These are phyloP conservation scores for Crambe crambe DNA, from an alignment of 37 sponge, comb jelly and placozoan species.

Conservation along the genomic window DNA sequence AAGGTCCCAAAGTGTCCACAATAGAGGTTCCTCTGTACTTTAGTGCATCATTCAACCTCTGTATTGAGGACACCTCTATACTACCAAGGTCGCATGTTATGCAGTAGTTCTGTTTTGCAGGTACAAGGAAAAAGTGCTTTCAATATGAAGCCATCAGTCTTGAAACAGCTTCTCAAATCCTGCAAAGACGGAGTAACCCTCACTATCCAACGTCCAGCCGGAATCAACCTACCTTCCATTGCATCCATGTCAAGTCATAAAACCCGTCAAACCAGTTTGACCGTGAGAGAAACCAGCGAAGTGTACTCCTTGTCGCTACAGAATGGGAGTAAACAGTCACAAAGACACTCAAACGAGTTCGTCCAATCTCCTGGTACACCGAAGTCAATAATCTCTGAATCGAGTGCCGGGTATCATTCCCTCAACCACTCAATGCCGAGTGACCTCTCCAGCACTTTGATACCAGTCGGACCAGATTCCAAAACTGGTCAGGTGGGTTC, in stretches of 20 bases:
- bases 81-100: no score
- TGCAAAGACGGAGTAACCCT: slow-evolving; percentile 44
- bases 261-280: neutral
- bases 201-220: slow-evolving; percentile 24
- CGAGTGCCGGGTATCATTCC: slow-evolving; percentile 49
- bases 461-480: slow-evolving; percentile 3
- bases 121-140: slow-evolving; percentile 45
- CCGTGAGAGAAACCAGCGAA: no score
- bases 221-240: neutral
- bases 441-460: slow-evolving; percentile 16
- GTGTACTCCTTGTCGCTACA: neutral
- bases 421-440: slow-evolving; percentile 48
- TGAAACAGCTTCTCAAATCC: slow-evolving; percentile 50
- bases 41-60: no score
- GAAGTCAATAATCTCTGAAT: slow-evolving; percentile 36
- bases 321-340: neutral
- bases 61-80: no score
- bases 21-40: no score
- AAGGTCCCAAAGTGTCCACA: no score
- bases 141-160: slow-evolving; percentile 43
- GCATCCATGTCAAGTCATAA: neutral
- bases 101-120: slow-evolving; percentile 17
- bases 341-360: slow-evolving; percentile 18
- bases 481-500: slow-evolving; percentile 32
- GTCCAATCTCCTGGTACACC: slow-evolving; percentile 37